phyloP scores from a whole-genome alignment of 30 jellyfish, hydroid and myxozoan genomes.

The Haliclystus octoradiatus region DNA sequence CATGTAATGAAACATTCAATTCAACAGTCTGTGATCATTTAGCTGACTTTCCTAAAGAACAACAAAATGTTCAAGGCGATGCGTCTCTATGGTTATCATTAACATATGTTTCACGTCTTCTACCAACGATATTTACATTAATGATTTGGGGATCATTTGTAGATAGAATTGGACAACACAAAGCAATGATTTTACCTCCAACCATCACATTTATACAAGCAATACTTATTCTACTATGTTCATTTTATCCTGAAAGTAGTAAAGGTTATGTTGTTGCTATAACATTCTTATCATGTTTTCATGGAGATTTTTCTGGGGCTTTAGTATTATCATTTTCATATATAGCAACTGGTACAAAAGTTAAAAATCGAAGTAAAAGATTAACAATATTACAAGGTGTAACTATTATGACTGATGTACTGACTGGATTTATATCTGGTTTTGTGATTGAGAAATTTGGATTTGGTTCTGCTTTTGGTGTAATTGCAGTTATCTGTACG shows the following conservation, averaged over 20 bases:
- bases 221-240: slow-evolving; percentile 19
- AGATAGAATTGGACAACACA: slow-evolving; percentile 64
- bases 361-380: slow-evolving; percentile 59
- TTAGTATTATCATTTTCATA: slow-evolving; percentile 72
- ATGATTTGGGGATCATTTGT: slow-evolving; percentile 85
- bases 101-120: slow-evolving; percentile 23
- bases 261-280: too few species aligned
- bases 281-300: slow-evolving; percentile 22
- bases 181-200: slow-evolving; percentile 60
- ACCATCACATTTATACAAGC: slow-evolving; percentile 51
- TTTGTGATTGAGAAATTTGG: slow-evolving; percentile 54
- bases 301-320: slow-evolving; percentile 67
- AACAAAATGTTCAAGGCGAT: too few species aligned
- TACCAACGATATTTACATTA: slow-evolving; percentile 70
- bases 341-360: slow-evolving; percentile 66
- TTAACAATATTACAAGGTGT: slow-evolving; percentile 73
- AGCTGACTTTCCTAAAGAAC: slow-evolving; percentile 3
- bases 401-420: slow-evolving; percentile 60
- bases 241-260: too few species aligned
- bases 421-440: slow-evolving; percentile 72
- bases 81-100: slow-evolving; percentile 63
- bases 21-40: slow-evolving; percentile 41
- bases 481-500: slow-evolving; percentile 24
- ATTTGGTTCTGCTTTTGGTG: slow-evolving; percentile 42
- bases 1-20: slow-evolving; percentile 41